Evolutionary conservation across 2,797 vertebrate species (phyloP).

Genomic region (Lepilemur septentrionalis): DNA sequence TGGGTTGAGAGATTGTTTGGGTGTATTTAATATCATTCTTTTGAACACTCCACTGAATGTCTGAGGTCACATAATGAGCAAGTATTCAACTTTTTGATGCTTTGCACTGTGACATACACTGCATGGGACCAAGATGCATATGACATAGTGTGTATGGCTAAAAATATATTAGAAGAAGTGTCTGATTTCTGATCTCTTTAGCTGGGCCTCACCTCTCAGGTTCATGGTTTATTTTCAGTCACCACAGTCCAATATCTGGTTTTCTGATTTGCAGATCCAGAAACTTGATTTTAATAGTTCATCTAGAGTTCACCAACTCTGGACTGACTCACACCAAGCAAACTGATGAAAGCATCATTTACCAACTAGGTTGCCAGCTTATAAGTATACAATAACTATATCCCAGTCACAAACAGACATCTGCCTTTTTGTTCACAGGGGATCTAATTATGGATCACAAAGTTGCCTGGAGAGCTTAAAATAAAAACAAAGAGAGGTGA

Average conservation of each 20-base stretch:
- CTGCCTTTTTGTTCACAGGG: slow-evolving; percentile 41
- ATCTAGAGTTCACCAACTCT: slow-evolving; percentile 65
- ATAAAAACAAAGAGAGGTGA: slow-evolving; percentile 27
- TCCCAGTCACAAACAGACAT: slow-evolving; percentile 38
- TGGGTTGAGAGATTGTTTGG: background rate
- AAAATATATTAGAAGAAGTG: background rate
- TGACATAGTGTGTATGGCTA: background rate
- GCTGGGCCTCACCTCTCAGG: background rate
- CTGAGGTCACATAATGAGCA: background rate
- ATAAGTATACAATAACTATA: background rate
- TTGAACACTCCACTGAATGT: background rate
- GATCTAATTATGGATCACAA: slow-evolving; percentile 58
- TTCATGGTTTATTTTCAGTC: slow-evolving; percentile 57
- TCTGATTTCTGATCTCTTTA: background rate
- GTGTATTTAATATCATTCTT: background rate
- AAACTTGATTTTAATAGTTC: slow-evolving; percentile 68
- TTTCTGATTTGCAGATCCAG: slow-evolving; percentile 46
- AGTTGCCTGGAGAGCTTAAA: slow-evolving; percentile 41
- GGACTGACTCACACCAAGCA: slow-evolving; percentile 67
- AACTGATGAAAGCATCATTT: slow-evolving; percentile 62
- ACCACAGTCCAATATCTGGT: background rate
- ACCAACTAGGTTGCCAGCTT: slow-evolving; percentile 26
- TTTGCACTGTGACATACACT: background rate
- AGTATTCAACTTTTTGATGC: background rate
- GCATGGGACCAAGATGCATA: background rate